Evolutionary conservation across 92 coral and sea anemone genomes (phyloP), one percentile per base, ranked within the genome.

Genomic region (Phenganax subtilis): DNA sequence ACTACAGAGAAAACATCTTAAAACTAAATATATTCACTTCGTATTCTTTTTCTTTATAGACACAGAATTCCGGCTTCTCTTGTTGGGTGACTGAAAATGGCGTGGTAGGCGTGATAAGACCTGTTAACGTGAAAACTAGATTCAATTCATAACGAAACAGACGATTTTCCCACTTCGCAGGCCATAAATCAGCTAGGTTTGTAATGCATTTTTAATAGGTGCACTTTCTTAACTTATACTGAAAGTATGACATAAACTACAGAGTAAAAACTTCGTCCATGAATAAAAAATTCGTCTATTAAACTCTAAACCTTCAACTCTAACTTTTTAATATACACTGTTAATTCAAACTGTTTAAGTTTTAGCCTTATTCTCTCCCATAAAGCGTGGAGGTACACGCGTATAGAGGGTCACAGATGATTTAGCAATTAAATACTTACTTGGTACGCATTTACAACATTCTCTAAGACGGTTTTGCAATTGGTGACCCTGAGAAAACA

Each of bases 381-480:
- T 5, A 37, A 37, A 37, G 47, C 47, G 47, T 37, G 47, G 47
- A 1, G 47, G 47, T 37, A 37, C 47, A 37, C 5, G 47, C 5
- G 47, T 37, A 37, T 37, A 37, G 47, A 37, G 47, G 47, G 47
- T 37, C 5, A 5, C 47, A 37, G 47, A 37, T 37, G 47, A 37
- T 37, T 3, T 65, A 65, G 10, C 10, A 11, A 12, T 72, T 14
- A 16, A 20, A 55, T 56, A 75, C 80, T 30, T 75, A 56, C 80
- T 65, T 55, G 66, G 66, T 55, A 75, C 80, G 28, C 80, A 75
- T 75, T 57, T 75, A 55, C 80, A 75, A 75, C 80, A 75, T 75
- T 75, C 63, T 20, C 80, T 65, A 12, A 65, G 60, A 75, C 67
- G 65, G 25, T 27, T 54, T 54, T 27, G 53, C 53, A 75, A 53